Percentiles rank a stretch among this genome's conserved stretches.
phyloP scores from a whole-genome alignment of 2,113 vertebrate species.

The Myotis lucifugus region DNA sequence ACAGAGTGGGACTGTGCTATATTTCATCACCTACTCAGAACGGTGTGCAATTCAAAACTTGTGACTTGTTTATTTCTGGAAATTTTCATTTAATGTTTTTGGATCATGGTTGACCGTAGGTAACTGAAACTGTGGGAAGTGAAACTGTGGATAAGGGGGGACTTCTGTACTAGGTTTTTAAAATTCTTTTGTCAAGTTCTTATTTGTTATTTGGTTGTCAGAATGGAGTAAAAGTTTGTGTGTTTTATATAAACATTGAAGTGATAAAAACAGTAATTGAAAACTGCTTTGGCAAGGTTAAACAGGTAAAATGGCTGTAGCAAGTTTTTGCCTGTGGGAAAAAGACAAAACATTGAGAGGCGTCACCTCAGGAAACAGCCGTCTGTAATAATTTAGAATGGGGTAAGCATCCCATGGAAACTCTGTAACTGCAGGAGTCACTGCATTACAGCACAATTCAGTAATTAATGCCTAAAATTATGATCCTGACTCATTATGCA shows the following conservation, averaged over 20 bases:
- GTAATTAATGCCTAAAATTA: neutral
- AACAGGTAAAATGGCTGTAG: neutral
- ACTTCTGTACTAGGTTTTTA: neutral
- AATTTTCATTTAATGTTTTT: neutral
- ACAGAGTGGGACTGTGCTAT: neutral
- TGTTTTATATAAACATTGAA: constrained; percentile 48
- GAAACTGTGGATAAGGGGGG: neutral
- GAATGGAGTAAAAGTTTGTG: neutral
- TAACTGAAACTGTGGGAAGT: neutral
- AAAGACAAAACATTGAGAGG: neutral
- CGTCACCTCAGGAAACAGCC: neutral
- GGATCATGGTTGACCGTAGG: neutral
- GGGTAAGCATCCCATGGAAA: neutral
- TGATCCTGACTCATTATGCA: neutral
- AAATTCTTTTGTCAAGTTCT: constrained; percentile 48
- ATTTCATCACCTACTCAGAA: neutral
- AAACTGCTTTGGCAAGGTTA: constrained; percentile 19
- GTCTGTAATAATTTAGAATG: neutral
- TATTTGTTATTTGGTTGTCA: constrained; percentile 27
- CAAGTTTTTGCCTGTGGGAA: constrained; percentile 16
- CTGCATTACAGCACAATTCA: constrained; percentile 1
- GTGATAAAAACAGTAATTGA: constrained; percentile 39
- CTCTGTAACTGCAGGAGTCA: neutral
- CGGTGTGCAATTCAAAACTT: neutral
- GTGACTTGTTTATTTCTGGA: neutral